Evolutionary conservation across 2,113 vertebrate genomes (phyloP), one percentile per base, ranked within the genome.

Genomic region (Menura novaehollandiae): DNA sequence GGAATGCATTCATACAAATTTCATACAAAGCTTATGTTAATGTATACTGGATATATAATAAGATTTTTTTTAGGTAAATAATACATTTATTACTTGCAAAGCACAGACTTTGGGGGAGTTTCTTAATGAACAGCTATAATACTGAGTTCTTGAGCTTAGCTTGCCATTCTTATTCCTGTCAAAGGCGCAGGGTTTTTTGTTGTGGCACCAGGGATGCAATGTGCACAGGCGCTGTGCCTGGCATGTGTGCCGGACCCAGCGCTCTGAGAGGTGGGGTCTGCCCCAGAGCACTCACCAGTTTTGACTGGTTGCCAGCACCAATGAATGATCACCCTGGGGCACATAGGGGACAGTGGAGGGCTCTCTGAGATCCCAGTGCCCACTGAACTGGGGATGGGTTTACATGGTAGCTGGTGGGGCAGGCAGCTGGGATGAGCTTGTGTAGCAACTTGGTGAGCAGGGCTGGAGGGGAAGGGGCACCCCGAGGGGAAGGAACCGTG

Each of bases 291-390:
- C 14, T 41, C 15, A 6, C 10, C 0, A 1, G 5, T 86, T 84
- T 53, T 9, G 26, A 5, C 28, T 37, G 19, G 6, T 11, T 92
- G 23, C 41, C 8, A 14, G 21, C 6, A 1, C 28, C 18, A 18
- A 15, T 47, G 53, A 55, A 18, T 35, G 33, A 64, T 10, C 27
- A 72, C 26, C 19, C 10, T 73, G 80, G 28, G 62, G 12, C 7
- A 2, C 0, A 0, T 26, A 10, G 28, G 23, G 30, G 10, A 47
- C 1, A 10, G 28, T 4, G 2, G 32, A 73, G 21, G 12, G 23
- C 41, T 80, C 6, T 1, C 58, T 56, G 67, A 6, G 14, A n/a
- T 66, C 46, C 53, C 55, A 14, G 16, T 30, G 44, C n/a, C 46
- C 56, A 4, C 11, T 71, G 60, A 53, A 26, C 14, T 8, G 4